Conservation (phyloP, 1,140 invertebrate species). For the Euura lappo region DNA sequence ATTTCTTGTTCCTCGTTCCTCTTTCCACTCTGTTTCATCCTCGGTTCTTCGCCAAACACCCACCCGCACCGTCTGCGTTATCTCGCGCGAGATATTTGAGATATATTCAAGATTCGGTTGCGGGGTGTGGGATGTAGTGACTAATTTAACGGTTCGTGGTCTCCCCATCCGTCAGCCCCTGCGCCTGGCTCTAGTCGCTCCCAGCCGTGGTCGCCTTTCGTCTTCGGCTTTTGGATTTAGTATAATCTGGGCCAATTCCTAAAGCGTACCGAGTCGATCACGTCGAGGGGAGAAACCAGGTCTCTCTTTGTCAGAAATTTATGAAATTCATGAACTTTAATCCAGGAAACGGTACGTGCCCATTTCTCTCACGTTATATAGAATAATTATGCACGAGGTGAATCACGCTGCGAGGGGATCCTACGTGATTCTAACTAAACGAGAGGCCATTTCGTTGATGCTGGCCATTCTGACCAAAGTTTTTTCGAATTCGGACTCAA, state of each 20-base stretch:
- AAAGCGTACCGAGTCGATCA: constrained; percentile 5
- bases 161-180: constrained; percentile 11
- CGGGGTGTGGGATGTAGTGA: constrained; percentile 10
- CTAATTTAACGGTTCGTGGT: constrained; percentile 15
- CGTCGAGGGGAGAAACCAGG: not conserved
- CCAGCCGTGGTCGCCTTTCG: constrained; percentile 6
- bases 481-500: too few species aligned
- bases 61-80: not conserved
- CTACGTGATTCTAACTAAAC: too few species aligned
- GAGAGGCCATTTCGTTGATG: too few species aligned
- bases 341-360: not conserved
- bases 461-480: too few species aligned
- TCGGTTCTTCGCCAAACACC: not conserved
- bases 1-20: not conserved
- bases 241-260: constrained; percentile 13
- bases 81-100: not conserved
- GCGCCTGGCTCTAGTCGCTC: not conserved
- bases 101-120: not conserved
- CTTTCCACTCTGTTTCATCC: not conserved
- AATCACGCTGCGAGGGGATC: too few species aligned
- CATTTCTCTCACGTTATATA: not conserved
- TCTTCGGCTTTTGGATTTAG: constrained; percentile 7
- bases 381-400: too few species aligned
- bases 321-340: constrained; percentile 3
- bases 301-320: not conserved